Conservation (phyloP, 2,888 invertebrate genomes). For the Hydriomena furcata region DNA sequence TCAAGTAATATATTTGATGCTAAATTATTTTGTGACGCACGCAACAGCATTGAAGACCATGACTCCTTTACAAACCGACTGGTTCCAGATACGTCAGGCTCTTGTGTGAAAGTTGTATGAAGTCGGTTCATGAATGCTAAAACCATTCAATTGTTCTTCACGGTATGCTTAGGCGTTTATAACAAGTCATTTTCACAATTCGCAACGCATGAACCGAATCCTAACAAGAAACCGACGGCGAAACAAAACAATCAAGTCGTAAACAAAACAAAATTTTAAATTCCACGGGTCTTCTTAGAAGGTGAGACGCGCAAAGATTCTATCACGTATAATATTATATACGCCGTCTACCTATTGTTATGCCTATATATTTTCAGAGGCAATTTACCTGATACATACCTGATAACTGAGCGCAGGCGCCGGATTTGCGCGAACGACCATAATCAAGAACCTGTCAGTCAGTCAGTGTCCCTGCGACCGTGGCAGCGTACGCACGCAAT, state of each 20-base stretch:
- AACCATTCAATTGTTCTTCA: conserved; percentile 1
- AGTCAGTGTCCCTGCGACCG: conserved; percentile 62
- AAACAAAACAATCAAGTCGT: conserved; percentile 30
- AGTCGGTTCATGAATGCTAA: conserved; percentile 9
- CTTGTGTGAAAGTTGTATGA: conserved; percentile 16
- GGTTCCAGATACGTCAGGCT: conserved; percentile 5
- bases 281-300: conserved; percentile 46
- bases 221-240: conserved; percentile 8
- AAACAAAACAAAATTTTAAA: conserved; percentile 42
- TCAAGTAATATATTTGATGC: conserved; percentile 1
- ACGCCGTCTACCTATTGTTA: too few species aligned
- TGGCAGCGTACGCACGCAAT: conserved; percentile 54
- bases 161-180: not conserved
- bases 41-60: conserved; percentile 18
- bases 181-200: conserved; percentile 17
- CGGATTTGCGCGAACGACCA: conserved; percentile 22
- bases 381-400: conserved; percentile 66
- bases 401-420: conserved; percentile 61
- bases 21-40: conserved; percentile 15
- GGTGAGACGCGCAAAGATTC: conserved; percentile 42
- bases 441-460: conserved; percentile 38
- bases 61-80: conserved; percentile 11
- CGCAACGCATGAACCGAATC: conserved; percentile 14
- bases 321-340: conserved; percentile 42
- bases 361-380: conserved; percentile 55